Percentiles rank a stretch among this genome's conserved stretches.
Conservation (phyloP, 2,797 vertebrate species). For the Phalloptychus januarius region DNA sequence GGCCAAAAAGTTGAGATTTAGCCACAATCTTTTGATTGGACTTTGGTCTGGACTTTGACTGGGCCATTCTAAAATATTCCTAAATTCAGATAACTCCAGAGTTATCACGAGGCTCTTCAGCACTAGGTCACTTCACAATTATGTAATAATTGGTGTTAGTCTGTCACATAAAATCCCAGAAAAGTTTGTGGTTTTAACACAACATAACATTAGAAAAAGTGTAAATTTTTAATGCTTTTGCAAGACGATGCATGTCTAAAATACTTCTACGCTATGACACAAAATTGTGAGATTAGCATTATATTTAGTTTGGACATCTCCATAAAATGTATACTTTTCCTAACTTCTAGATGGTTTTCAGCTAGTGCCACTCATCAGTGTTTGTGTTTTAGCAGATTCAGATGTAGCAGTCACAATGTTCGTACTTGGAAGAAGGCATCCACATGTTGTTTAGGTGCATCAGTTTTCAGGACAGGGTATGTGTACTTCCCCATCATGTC, state of each 20-base stretch:
- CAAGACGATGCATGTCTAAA: neutral
- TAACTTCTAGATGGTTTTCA: neutral
- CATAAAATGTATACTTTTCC: neutral
- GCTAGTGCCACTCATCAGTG: neutral
- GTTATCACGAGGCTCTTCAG: neutral
- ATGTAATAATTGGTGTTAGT: neutral
- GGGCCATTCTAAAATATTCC: neutral
- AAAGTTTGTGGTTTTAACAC: neutral
- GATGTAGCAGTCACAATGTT: constrained; percentile 8
- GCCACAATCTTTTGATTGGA: neutral
- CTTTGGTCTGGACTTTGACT: neutral
- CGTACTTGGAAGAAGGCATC: constrained; percentile 94
- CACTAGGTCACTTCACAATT: neutral
- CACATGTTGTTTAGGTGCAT: constrained; percentile 92
- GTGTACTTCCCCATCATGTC: constrained; percentile 99
- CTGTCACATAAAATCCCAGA: neutral
- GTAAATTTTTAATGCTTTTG: neutral
- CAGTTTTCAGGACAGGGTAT: constrained; percentile 90
- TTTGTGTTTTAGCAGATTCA: neutral
- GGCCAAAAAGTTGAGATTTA: neutral
- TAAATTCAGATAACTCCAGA: neutral
- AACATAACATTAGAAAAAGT: neutral
- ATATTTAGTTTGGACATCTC: neutral
- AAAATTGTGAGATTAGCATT: neutral
- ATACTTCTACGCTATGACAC: neutral